phyloP scores from a whole-genome alignment of 2,888 invertebrate genomes.

The Amblyteles armatorius region DNA sequence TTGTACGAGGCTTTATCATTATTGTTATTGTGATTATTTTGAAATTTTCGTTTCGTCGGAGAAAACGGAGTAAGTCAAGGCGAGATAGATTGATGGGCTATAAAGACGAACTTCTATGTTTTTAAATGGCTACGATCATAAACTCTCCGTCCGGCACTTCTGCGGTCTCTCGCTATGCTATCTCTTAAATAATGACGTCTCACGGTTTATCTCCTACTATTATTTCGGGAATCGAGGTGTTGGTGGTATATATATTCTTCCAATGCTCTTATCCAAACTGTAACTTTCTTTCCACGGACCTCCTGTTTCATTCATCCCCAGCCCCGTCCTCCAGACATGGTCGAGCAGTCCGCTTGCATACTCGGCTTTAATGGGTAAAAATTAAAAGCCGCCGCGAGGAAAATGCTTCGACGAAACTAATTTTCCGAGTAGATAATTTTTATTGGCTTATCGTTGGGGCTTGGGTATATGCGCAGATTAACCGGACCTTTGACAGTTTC shows the following conservation, averaged over 20 bases:
- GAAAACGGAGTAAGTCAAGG: constrained; percentile 42
- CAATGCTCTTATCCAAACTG: constrained; percentile 56
- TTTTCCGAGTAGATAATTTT: constrained; percentile 77
- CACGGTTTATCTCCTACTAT: constrained; percentile 78
- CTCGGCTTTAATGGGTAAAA: constrained; percentile 79
- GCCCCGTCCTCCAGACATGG: constrained; percentile 16
- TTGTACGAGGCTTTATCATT: background rate
- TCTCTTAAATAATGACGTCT: constrained; percentile 75
- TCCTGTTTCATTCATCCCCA: constrained; percentile 16
- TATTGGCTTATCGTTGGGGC: constrained; percentile 64
- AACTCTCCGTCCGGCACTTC: constrained; percentile 67
- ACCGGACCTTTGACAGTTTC: constrained; percentile 1
- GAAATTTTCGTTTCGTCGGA: constrained; percentile 30
- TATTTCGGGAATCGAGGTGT: constrained; percentile 74
- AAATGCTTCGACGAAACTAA: constrained; percentile 76
- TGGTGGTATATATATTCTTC: constrained; percentile 47
- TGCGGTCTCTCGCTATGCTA: constrained; percentile 56
- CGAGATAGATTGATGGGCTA: constrained; percentile 67
- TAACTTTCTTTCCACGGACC: constrained; percentile 57
- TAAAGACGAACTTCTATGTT: constrained; percentile 77
- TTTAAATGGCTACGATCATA: constrained; percentile 78
- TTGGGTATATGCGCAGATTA: constrained; percentile 37
- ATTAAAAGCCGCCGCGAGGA: constrained; percentile 76
- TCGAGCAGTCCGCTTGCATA: constrained; percentile 46
- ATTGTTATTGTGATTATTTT: constrained; percentile 33